These are phyloP conservation scores for Psophia crepitans DNA, from an alignment of 2,113 vertebrate species.

Conservation along the genomic window DNA sequence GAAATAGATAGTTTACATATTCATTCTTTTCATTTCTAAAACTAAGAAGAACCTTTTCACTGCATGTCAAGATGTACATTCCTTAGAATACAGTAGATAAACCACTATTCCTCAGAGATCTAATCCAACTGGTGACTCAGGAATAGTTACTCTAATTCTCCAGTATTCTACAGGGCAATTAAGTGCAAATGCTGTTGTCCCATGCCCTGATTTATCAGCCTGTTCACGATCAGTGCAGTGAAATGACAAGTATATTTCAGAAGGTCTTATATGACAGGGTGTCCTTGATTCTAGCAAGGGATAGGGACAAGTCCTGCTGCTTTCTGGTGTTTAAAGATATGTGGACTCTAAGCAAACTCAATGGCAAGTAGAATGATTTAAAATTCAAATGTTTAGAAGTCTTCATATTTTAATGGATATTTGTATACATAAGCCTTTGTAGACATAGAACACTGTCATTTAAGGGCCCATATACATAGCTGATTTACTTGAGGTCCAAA, in stretches of 20 bases:
- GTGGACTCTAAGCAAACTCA: neutral
- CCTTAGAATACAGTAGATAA: neutral
- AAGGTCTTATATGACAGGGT: neutral
- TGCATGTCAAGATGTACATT: neutral
- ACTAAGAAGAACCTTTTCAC: neutral
- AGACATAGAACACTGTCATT: neutral
- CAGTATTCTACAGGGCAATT: neutral
- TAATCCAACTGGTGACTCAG: neutral
- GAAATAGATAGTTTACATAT: neutral
- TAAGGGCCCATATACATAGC: neutral
- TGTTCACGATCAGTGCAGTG: neutral
- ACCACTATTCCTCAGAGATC: neutral
- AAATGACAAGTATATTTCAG: neutral
- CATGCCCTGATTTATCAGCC: neutral
- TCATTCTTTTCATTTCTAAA: neutral
- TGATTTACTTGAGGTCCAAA: neutral
- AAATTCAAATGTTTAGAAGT: neutral
- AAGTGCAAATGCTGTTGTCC: neutral
- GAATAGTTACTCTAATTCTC: neutral
- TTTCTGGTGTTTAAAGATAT: neutral
- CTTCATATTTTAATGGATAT: neutral
- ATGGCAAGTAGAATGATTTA: neutral
- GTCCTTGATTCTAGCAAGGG: neutral
- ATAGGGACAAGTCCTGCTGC: accelerated
- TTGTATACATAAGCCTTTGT: neutral